Base-by-base conservation (phyloP, 2,888 invertebrate species). In the Lordiphosa andalusiaca region DNA sequence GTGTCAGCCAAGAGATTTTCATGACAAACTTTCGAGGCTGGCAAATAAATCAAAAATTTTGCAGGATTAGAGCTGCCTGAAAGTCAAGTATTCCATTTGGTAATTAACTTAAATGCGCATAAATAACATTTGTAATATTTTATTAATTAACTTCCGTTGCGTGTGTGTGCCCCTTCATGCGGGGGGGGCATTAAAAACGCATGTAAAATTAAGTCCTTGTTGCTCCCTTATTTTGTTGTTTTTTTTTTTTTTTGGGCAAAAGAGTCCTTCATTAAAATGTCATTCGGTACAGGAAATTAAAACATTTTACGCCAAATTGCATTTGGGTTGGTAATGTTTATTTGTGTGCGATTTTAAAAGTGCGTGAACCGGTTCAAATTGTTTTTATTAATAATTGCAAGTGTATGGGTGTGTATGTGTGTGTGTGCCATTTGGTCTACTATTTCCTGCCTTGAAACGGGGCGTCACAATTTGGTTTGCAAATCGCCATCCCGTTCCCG, bases 231-330 rank as follows among this genome's bases (percentile, higher is more conserved):
- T 41, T 62, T 61, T 62, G 54, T 41, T 41, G 46, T 39, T 41
- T 12, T 40, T 53, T 39, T 9, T 58, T 40, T 16, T 68, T 56
- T 78, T 84, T 83, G 60, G 82, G 77, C 69, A 81, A 81, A 81
- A 64, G 30, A 1, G 60, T 73, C 73, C 80, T 87, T 86, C 81
- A 84, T 87, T 86, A 85, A 86, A 86, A 86, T 85, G 83, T 87
- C 84, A 86, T 86, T 87, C 77, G 64, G 67, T 19, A 70, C 86
- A 87, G 86, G 86, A 86, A 86, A 86, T 86, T 86, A 73, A 86
- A 86, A 85, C 84, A 85, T 78, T 78, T 77, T 68, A 82, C 69
- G 57, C 52, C 58, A 69, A 84, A 74, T 77, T 77, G 70, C 69
- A 61, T 64, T 38, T 19, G 37, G 37, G 36, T 53, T 55, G 57